A percentile compares a stretch with the other conserved stretches of the same genome.
These are phyloP conservation scores for Nomada fucata DNA, from an alignment of 2,888 invertebrate genomes.

Conservation along the genomic window DNA sequence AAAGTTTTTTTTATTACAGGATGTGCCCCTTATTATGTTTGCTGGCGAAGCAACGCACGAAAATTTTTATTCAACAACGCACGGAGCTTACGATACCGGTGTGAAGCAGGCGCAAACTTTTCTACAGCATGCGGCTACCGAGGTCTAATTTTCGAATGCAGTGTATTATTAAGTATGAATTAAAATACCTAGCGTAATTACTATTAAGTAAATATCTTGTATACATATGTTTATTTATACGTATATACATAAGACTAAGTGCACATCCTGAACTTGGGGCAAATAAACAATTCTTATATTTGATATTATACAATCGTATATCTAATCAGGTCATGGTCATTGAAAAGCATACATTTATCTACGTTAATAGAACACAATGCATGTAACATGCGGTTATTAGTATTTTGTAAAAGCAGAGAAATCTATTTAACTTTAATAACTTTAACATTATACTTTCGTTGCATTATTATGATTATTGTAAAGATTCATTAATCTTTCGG, in stretches of 20 bases:
- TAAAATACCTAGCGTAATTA: neutral
- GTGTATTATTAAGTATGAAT: constrained; percentile 15
- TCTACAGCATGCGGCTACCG: constrained; percentile 74
- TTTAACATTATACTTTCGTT: constrained; percentile 8
- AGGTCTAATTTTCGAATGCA: neutral
- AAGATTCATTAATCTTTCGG: constrained; percentile 85
- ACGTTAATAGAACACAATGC: neutral
- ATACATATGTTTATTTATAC: constrained; percentile 10
- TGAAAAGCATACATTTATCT: neutral
- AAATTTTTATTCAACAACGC: constrained; percentile 88
- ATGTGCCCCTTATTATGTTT: constrained; percentile 85
- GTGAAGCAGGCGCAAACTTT: constrained; percentile 85
- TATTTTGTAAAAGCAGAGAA: constrained; percentile 17
- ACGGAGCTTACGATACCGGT: constrained; percentile 88
- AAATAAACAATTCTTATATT: constrained; percentile 20
- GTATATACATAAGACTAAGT: neutral
- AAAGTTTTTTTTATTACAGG: constrained; percentile 70
- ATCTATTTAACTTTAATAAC: constrained; percentile 14
- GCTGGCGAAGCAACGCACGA: constrained; percentile 88
- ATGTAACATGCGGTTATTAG: neutral
- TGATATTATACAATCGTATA: constrained; percentile 16
- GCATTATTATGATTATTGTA: constrained; percentile 17
- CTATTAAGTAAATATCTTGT: neutral
- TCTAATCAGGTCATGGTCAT: neutral
- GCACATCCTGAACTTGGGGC: neutral